phyloP scores from a whole-genome alignment of 1,140 invertebrate genomes.

The Phocides pigmalion region DNA sequence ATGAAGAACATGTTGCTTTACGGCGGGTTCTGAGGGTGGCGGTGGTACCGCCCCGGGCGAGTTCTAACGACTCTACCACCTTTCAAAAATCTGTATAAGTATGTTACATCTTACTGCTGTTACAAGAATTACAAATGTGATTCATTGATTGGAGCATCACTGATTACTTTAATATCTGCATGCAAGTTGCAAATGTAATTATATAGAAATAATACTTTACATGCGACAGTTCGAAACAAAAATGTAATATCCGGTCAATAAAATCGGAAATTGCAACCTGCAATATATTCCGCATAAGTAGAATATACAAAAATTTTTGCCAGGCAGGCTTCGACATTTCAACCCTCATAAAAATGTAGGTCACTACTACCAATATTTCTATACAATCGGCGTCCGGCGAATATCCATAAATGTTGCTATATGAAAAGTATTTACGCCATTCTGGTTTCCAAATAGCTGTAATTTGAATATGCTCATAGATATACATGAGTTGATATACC shows the following conservation, averaged over 20 bases:
- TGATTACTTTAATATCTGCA: no score
- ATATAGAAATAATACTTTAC: not conserved
- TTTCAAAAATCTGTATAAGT: no score
- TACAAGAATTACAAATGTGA: no score
- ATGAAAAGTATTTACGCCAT: slow-evolving; percentile 19
- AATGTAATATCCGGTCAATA: not conserved
- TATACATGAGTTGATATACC: no score
- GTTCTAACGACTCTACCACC: no score
- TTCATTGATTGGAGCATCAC: no score
- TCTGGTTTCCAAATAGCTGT: not conserved
- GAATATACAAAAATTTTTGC: slow-evolving; percentile 24
- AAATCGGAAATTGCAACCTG: slow-evolving; percentile 23
- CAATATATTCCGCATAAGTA: slow-evolving; percentile 16
- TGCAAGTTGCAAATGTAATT: no score
- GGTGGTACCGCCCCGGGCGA: no score
- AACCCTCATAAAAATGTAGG: slow-evolving; percentile 27
- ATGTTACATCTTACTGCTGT: no score
- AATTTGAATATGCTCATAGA: no score
- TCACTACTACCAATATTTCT: slow-evolving; percentile 20
- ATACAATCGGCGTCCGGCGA: slow-evolving; percentile 20
- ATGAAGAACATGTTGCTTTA: no score
- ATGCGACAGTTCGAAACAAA: not conserved
- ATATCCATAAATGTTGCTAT: slow-evolving; percentile 5
- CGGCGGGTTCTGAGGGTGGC: no score
- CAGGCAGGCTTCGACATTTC: slow-evolving; percentile 4